Evolutionary conservation across 1,140 invertebrate species (phyloP).

Genomic region (Bactericera cockerelli): DNA sequence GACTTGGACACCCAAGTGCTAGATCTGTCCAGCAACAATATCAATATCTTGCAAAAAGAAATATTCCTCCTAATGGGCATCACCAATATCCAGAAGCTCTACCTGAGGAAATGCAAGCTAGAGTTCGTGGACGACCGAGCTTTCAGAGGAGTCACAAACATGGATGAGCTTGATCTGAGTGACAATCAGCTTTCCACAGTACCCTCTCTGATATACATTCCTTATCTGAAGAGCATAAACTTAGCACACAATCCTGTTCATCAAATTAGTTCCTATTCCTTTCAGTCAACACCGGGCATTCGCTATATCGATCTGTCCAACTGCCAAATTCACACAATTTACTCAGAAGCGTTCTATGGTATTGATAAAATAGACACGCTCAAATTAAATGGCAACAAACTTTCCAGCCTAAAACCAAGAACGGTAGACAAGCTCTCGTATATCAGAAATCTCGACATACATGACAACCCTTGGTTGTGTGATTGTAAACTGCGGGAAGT

Average conservation of each 20-base stretch:
- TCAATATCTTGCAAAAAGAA: constrained; percentile 44
- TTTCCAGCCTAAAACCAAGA: constrained; percentile 39
- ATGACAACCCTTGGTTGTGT: constrained; percentile 76
- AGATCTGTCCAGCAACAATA: constrained; percentile 53
- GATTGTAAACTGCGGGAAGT: constrained; percentile 69
- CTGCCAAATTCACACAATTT: constrained; percentile 50
- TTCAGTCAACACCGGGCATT: constrained; percentile 49
- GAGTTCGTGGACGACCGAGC: constrained; percentile 52
- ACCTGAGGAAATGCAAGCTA: constrained; percentile 53
- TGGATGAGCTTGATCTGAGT: constrained; percentile 74
- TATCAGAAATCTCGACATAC: constrained; percentile 55
- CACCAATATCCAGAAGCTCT: constrained; percentile 64
- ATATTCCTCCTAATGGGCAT: constrained; percentile 51
- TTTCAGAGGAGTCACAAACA: constrained; percentile 54
- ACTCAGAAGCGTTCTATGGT: constrained; percentile 49
- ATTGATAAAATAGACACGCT: constrained; percentile 47
- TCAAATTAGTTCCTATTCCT: constrained; percentile 52
- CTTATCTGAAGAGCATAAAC: constrained; percentile 45
- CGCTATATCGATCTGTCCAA: constrained; percentile 62
- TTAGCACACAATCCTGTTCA: constrained; percentile 57
- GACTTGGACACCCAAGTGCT: constrained; percentile 58
- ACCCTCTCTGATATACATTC: constrained; percentile 31
- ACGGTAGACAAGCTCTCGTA: constrained; percentile 42
- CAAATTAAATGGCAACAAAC: constrained; percentile 52
- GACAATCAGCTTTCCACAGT: constrained; percentile 37